Conservation (phyloP, 2,888 invertebrate species). For the Siphlonurus alternatus region DNA sequence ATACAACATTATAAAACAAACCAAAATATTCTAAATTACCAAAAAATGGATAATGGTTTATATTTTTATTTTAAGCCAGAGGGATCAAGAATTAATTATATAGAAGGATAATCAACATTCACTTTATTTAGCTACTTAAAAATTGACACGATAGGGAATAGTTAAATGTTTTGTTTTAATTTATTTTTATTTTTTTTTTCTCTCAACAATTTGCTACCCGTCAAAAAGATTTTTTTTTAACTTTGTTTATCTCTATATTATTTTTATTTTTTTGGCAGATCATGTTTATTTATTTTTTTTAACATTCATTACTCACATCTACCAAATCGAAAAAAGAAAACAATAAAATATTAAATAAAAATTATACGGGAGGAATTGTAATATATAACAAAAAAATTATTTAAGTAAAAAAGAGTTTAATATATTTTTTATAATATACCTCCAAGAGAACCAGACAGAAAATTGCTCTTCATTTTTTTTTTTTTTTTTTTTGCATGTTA, state of each 20-base stretch:
- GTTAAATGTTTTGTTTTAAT: slow-evolving; percentile 9
- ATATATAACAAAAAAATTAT: background rate
- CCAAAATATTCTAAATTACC: too few relatives aligned
- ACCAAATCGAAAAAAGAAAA: slow-evolving; percentile 5
- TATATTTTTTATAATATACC: background rate
- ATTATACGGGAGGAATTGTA: too few relatives aligned
- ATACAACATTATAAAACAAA: too few relatives aligned
- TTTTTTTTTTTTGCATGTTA: background rate
- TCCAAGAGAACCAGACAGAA: background rate
- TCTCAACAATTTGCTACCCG: slow-evolving; percentile 8
- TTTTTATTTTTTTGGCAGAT: slow-evolving; percentile 5
- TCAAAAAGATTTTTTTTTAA: slow-evolving; percentile 6
- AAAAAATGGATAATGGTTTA: too few relatives aligned
- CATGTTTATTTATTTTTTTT: slow-evolving; percentile 6
- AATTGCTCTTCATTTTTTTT: background rate
- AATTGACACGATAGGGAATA: slow-evolving; percentile 17
- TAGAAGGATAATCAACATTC: background rate
- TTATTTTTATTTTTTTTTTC: slow-evolving; percentile 4
- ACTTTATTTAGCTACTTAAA: slow-evolving; percentile 14
- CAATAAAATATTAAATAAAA: slow-evolving; percentile 3
- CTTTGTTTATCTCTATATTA: slow-evolving; percentile 6
- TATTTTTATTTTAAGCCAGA: too few relatives aligned
- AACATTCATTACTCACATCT: background rate
- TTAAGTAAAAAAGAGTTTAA: background rate
- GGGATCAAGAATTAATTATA: background rate